Conservation (phyloP, 2,797 vertebrate genomes). For the Rhynchotus rufescens region DNA sequence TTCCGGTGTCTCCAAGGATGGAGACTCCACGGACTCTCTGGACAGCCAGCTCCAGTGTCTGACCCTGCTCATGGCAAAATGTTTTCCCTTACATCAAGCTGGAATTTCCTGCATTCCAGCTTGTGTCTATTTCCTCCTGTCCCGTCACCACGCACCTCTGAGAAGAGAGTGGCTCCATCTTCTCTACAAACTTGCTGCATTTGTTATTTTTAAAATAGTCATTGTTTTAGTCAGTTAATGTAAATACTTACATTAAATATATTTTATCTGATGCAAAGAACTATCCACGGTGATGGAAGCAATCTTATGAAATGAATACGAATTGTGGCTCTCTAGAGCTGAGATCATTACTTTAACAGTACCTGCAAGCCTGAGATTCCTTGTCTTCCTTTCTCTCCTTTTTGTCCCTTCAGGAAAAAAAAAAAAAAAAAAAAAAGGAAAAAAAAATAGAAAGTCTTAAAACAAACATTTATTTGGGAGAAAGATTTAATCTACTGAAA, state of each 20-base stretch:
- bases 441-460: background rate
- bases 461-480: background rate
- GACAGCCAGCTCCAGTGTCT: background rate
- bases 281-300: background rate
- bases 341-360: conserved; percentile 35
- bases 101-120: background rate
- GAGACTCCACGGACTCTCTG: background rate
- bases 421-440: conserved; percentile 46
- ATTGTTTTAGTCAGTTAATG: background rate
- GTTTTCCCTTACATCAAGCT: background rate
- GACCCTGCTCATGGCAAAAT: background rate
- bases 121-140: background rate
- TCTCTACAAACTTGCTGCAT: background rate
- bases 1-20: background rate
- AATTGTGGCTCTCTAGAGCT: background rate
- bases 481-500: background rate
- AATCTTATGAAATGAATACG: background rate
- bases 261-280: background rate
- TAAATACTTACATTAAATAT: background rate
- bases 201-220: background rate
- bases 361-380: conserved; percentile 88
- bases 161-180: background rate
- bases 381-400: conserved; percentile 87
- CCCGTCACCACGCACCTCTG: background rate
- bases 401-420: conserved; percentile 85